Evolutionary conservation across 1,140 invertebrate species (phyloP).

Genomic region (Wiebesia pumilae): DNA sequence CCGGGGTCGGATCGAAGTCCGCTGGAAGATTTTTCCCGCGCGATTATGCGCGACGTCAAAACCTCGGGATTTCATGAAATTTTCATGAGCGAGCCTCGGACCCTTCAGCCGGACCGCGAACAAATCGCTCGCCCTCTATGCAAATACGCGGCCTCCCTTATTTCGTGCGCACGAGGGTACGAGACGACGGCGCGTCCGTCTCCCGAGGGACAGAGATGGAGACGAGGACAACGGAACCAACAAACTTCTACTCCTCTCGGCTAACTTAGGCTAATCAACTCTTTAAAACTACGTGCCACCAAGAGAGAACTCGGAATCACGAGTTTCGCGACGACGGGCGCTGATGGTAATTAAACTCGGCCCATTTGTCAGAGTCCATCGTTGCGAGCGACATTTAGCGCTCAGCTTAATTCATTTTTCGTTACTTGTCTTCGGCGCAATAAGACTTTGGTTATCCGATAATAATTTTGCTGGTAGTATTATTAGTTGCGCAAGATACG

Average conservation of each 20-base stretch:
- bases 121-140: background rate
- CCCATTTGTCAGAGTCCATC: background rate
- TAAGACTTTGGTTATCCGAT: background rate
- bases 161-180: too few species aligned
- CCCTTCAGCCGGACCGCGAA: background rate
- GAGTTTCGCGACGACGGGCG: background rate
- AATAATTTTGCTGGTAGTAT: background rate
- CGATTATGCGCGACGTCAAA: background rate
- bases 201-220: too few species aligned
- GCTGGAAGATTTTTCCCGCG: background rate
- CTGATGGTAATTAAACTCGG: background rate
- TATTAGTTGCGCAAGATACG: too few species aligned
- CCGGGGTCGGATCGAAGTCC: conserved; percentile 1
- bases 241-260: background rate
- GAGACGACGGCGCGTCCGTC: too few species aligned
- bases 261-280: background rate
- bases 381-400: too few species aligned
- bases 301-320: background rate
- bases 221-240: too few species aligned
- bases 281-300: background rate
- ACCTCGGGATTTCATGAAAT: conserved; percentile 26
- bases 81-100: conserved; percentile 3
- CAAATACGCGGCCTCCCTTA: too few species aligned
- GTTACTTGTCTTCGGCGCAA: background rate
- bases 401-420: background rate